A percentile compares a stretch with the other conserved stretches of the same genome.
These are phyloP conservation scores for Empidonax traillii DNA, from an alignment of 2,113 vertebrate genomes.

Conservation along the genomic window DNA sequence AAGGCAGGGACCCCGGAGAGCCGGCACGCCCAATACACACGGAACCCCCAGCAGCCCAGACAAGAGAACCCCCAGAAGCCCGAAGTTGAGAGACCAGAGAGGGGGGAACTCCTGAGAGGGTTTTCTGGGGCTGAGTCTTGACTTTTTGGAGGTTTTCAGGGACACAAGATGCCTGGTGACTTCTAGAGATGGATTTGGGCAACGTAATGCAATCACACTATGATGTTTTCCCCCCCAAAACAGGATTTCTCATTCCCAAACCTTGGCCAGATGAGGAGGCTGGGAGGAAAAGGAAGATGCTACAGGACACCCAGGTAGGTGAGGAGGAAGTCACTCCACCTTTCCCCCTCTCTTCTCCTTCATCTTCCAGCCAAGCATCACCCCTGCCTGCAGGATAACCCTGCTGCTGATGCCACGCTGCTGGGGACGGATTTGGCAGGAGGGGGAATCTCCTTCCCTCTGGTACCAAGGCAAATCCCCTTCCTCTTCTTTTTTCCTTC, in stretches of 20 bases:
- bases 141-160: neutral
- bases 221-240: neutral
- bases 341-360: neutral
- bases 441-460: neutral
- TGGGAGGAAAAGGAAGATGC: neutral
- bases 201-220: neutral
- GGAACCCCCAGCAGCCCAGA: neutral
- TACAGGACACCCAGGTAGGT: neutral
- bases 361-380: neutral
- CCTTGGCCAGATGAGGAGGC: neutral
- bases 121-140: neutral
- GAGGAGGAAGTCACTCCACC: neutral
- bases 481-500: neutral
- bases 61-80: neutral
- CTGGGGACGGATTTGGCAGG: neutral
- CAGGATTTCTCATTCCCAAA: neutral
- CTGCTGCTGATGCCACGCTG: fast-evolving
- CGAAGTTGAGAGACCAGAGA: neutral
- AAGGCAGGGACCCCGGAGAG: neutral
- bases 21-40: neutral
- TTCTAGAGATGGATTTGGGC: neutral
- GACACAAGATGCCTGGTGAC: neutral
- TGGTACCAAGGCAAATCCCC: neutral
- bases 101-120: neutral
- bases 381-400: neutral